phyloP scores from a whole-genome alignment of 2,797 vertebrate species.

The Carcharodon carcharias region DNA sequence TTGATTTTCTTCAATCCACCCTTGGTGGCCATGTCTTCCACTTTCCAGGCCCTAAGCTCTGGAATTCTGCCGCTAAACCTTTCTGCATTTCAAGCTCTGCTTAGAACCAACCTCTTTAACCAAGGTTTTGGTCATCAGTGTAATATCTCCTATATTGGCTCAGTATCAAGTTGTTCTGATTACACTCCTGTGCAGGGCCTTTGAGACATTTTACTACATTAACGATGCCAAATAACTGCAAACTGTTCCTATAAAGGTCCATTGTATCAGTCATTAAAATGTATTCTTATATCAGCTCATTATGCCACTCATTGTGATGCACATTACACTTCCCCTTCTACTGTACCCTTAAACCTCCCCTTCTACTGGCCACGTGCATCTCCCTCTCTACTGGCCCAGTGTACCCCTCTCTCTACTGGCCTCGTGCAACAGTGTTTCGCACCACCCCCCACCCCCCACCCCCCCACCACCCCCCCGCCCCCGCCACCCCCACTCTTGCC shows the following conservation, averaged over 20 bases:
- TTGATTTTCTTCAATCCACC: not conserved
- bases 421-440: no score
- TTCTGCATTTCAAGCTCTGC: not conserved
- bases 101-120: not conserved
- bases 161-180: not conserved
- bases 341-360: no score
- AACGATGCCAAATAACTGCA: not conserved
- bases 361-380: no score
- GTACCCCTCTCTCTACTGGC: no score
- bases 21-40: not conserved
- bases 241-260: not conserved
- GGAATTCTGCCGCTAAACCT: not conserved
- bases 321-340: not conserved
- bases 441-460: no score
- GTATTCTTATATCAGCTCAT: not conserved
- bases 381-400: no score
- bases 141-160: not conserved
- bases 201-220: not conserved
- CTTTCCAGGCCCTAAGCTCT: not conserved
- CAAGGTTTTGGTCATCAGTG: not conserved
- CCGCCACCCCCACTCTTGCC: no score
- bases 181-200: not conserved
- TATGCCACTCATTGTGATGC: not conserved
- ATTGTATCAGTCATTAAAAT: not conserved
- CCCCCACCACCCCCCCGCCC: no score